Percentiles rank a stretch among this genome's conserved stretches.
These are phyloP conservation scores for Acipenser oxyrinchus DNA, from an alignment of 2,797 vertebrate species.

Conservation along the genomic window DNA sequence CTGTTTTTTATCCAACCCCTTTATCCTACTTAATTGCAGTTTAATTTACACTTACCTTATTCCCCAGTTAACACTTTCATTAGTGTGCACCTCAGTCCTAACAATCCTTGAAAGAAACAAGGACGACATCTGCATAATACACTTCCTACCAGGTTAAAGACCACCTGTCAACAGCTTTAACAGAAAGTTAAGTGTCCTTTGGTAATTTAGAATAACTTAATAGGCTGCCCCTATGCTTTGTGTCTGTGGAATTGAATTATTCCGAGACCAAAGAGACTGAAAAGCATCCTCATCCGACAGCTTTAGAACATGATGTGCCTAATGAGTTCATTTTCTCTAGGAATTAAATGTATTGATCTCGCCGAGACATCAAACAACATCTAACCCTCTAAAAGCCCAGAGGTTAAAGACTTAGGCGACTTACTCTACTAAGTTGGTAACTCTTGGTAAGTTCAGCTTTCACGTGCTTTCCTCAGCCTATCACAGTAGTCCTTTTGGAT, in stretches of 20 bases:
- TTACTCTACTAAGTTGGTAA: too few relatives aligned
- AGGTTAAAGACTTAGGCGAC: too few relatives aligned
- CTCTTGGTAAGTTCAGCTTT: too few relatives aligned
- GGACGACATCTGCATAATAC: neutral
- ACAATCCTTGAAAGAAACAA: conserved; percentile 4
- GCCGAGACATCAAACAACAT: neutral
- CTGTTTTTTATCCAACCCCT: too few relatives aligned
- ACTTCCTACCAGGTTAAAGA: neutral
- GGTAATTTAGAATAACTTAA: neutral
- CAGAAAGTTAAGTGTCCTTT: neutral
- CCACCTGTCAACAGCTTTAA: neutral
- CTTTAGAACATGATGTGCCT: neutral
- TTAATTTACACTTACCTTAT: too few relatives aligned
- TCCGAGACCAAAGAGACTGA: neutral
- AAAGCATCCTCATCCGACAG: neutral
- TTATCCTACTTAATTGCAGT: too few relatives aligned
- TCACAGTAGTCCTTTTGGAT: too few relatives aligned
- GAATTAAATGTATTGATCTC: neutral
- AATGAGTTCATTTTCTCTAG: neutral
- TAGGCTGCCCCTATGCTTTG: neutral
- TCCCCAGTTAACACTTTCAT: too few relatives aligned
- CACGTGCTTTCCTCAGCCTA: too few relatives aligned
- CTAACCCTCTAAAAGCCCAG: too few relatives aligned
- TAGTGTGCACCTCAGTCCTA: too few relatives aligned
- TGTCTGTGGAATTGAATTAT: neutral